A percentile compares a stretch with the other conserved stretches of the same genome.
phyloP scores from a whole-genome alignment of 1,140 invertebrate species.

The Drosophila eugracilis region DNA sequence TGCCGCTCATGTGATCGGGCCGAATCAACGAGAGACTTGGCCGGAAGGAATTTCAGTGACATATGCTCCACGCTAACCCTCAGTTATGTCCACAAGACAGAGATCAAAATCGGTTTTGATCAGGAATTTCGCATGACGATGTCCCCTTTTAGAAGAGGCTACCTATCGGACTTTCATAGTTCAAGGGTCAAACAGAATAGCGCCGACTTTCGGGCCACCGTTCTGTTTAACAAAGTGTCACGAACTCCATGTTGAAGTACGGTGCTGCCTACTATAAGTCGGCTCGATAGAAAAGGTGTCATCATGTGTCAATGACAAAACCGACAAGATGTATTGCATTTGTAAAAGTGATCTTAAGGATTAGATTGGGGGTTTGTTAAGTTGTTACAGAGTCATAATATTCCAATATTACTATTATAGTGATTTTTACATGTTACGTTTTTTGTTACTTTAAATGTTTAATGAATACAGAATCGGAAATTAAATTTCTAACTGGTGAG shows the following conservation, averaged over 20 bases:
- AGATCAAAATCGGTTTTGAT: constrained; percentile 37
- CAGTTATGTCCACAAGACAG: constrained; percentile 52
- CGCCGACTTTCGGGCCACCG: constrained; percentile 87
- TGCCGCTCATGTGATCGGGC: constrained; percentile 70
- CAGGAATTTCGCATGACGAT: constrained; percentile 19
- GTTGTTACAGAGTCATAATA: too few species aligned
- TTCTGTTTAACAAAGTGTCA: constrained; percentile 76
- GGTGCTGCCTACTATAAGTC: constrained; percentile 85
- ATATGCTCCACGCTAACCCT: constrained; percentile 46
- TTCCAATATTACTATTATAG: too few species aligned
- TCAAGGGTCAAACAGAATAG: constrained; percentile 80
- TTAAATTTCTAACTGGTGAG: too few species aligned
- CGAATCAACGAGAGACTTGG: constrained; percentile 84
- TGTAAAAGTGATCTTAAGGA: constrained; percentile 29
- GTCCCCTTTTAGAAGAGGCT: constrained; percentile 17
- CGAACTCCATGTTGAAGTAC: constrained; percentile 43
- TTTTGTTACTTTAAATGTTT: too few species aligned
- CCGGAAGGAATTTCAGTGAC: constrained; percentile 45
- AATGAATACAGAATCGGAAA: too few species aligned
- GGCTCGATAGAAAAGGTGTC: constrained; percentile 86
- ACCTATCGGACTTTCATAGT: constrained; percentile 55
- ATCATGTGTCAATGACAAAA: constrained; percentile 85
- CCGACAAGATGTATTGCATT: constrained; percentile 86
- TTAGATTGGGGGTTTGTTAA: not conserved
- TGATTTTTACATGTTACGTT: too few species aligned